Base-by-base conservation (phyloP, 2,113 vertebrate genomes). In the Esox niger region DNA sequence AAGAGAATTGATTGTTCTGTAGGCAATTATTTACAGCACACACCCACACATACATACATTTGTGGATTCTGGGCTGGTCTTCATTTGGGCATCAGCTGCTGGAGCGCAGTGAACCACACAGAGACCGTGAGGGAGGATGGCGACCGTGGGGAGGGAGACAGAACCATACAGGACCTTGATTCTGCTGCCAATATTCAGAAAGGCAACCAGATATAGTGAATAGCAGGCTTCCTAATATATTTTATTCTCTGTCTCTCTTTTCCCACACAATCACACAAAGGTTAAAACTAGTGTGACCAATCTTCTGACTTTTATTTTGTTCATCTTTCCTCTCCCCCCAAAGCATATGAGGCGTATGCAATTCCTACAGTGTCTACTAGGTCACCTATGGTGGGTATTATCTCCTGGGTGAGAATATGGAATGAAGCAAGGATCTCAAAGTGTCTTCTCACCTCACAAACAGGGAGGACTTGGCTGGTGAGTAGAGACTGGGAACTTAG, bases 341-440 rank as follows among this genome's bases (percentile, higher is more conserved):
- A n/a, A n/a, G n/a, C 38, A 43, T 43, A 10, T 4, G 38, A 43
- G 38, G 23, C 21, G 3, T 49, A 23, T 30, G 15, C 38, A 29
- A n/a, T 20, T 55, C 23, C 63, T 8, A 13, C 27, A 63, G 29
- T 43, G 69, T 55, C 30, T 66, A 11, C 21, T 79, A 96, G 95
- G 88, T 89, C 57, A 79, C 94, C 82, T 88, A 66, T 1, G 95
- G 93, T 77, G 96, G 95, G 94, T 97, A 96, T 81, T 94, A 95
- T 71, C 91, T 97, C 15, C 89, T 97, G 0, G 90, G 88, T 6
- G 88, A 92, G 70, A 90, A 92, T 63, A 84, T 95, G 80, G 95
- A 94, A 57, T 75, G 77, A 66, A 92, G 89, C 73, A 96, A 97
- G 82, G 94, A 96, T 84, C 82, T 97, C 80, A 95, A 93, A 81